These are phyloP conservation scores for Phylloscopus collybita DNA, from an alignment of 2,797 vertebrate species.

Conservation along the genomic window DNA sequence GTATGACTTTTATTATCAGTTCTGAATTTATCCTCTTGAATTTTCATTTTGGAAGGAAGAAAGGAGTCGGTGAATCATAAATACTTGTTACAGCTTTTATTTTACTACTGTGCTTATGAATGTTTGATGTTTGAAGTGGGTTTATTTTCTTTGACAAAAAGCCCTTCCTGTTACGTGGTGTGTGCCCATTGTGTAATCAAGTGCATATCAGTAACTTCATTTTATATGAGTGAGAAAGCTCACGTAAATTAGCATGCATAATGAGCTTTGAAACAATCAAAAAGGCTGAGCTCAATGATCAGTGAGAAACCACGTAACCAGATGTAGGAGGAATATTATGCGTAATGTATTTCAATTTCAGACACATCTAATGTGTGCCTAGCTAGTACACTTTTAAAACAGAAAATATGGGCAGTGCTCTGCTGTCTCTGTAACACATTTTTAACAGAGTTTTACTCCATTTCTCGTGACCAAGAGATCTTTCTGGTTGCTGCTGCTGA, in stretches of 20 bases:
- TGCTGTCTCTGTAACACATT: neutral
- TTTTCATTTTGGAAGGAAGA: slow-evolving; percentile 23
- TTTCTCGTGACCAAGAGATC: neutral
- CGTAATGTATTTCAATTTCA: neutral
- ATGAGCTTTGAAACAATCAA: slow-evolving; percentile 22
- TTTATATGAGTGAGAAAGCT: slow-evolving; percentile 11
- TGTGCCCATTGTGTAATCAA: neutral
- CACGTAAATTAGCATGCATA: neutral
- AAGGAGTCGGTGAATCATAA: neutral
- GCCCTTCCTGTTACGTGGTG: neutral
- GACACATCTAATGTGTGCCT: neutral
- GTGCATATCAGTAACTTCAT: neutral
- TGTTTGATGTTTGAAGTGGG: slow-evolving; percentile 22
- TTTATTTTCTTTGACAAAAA: slow-evolving; percentile 14
- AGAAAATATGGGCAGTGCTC: neutral
- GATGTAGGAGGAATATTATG: slow-evolving; percentile 7
- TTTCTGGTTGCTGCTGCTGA: neutral
- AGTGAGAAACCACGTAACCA: neutral
- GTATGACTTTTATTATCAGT: neutral
- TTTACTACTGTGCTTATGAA: neutral
- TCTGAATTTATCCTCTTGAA: neutral
- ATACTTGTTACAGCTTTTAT: neutral
- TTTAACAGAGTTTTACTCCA: neutral
- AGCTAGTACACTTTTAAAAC: neutral
- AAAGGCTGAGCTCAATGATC: neutral